phyloP scores from a whole-genome alignment of 2,888 invertebrate genomes.

The Caenorhabditis becei region DNA sequence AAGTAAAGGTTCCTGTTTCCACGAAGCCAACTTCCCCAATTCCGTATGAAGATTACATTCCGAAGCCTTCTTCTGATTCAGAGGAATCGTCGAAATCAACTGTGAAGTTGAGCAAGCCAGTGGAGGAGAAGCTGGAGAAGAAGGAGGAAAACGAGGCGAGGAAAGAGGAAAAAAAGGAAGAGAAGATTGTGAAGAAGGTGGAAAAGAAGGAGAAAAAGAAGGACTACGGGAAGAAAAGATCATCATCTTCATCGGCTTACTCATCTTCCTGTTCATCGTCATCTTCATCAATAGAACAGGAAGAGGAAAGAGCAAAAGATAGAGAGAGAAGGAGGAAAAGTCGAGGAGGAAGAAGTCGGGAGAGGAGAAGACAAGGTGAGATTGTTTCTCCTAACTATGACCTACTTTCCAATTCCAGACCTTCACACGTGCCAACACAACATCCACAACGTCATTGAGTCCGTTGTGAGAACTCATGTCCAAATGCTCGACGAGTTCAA shows the following conservation, averaged over 20 bases:
- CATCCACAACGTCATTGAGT: slow-evolving; percentile 26
- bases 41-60: slow-evolving; percentile 32
- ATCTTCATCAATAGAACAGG: neutral
- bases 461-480: slow-evolving; percentile 35
- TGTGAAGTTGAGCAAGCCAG: slow-evolving; percentile 18
- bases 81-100: slow-evolving; percentile 39
- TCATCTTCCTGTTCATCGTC: slow-evolving; percentile 6
- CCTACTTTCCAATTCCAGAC: slow-evolving; percentile 18
- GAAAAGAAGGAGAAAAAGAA: slow-evolving; percentile 1
- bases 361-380: slow-evolving; percentile 20
- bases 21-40: neutral
- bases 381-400: neutral
- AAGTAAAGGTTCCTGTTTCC: neutral
- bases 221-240: neutral
- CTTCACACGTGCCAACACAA: slow-evolving; percentile 30
- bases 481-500: slow-evolving; percentile 50
- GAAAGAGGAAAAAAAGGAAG: neutral
- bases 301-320: slow-evolving; percentile 9
- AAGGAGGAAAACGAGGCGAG: neutral
- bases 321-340: slow-evolving; percentile 6
- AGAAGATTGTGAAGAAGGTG: neutral
- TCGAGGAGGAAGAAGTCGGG: slow-evolving; percentile 14
- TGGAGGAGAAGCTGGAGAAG: slow-evolving; percentile 1
- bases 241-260: slow-evolving; percentile 18
- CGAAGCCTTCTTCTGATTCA: slow-evolving; percentile 8